phyloP scores from a whole-genome alignment of 2,113 vertebrate genomes.

The Pavo muticus region DNA sequence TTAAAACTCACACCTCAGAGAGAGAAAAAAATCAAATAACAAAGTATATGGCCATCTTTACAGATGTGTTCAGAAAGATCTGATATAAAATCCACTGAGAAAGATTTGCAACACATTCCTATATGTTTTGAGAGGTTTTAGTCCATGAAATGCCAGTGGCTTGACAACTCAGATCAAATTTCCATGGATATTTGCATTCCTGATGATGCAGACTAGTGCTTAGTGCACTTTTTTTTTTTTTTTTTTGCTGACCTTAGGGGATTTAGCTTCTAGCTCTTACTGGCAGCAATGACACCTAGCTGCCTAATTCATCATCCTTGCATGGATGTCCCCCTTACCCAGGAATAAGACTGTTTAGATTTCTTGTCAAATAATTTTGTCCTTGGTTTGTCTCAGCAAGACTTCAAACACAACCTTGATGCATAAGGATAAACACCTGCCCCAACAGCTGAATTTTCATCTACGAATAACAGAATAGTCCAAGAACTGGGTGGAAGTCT shows the following conservation, averaged over 20 bases:
- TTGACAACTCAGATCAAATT: constrained; percentile 19
- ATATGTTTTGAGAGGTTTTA: constrained; percentile 5
- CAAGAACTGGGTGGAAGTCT: neutral
- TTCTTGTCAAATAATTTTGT: neutral
- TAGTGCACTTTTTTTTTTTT: neutral
- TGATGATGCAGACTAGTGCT: neutral
- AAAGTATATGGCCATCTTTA: neutral
- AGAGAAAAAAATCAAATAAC: neutral
- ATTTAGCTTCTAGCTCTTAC: neutral
- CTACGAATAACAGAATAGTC: neutral
- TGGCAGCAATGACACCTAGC: neutral
- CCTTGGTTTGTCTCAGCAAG: neutral
- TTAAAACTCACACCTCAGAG: constrained; percentile 7
- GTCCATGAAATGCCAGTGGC: neutral
- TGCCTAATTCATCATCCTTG: neutral
- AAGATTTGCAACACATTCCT: neutral
- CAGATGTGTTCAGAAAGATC: neutral
- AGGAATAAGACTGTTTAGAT: neutral
- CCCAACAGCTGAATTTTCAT: neutral
- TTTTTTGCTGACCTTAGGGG: neutral
- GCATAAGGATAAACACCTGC: neutral
- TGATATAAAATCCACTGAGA: neutral
- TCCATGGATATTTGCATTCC: neutral
- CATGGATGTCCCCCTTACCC: neutral
- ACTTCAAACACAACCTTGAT: neutral